Evolutionary conservation across 2,797 vertebrate species (phyloP).

Genomic region (Benthosema pterotum): DNA sequence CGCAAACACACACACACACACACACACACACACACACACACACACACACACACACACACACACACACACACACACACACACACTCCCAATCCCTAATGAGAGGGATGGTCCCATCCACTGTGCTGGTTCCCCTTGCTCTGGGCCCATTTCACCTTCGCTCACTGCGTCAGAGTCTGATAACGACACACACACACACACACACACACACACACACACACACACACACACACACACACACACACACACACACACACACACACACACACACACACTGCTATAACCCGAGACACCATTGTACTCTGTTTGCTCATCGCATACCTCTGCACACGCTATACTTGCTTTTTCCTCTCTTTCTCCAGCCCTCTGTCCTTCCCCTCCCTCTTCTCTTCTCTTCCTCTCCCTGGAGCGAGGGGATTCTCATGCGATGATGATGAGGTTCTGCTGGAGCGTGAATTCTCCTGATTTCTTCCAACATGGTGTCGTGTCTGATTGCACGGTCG

Average conservation of each 20-base stretch:
- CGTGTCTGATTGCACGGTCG: too few species aligned
- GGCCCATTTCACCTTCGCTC: conserved; percentile 50
- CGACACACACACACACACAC: conserved; percentile 44
- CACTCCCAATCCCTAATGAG: conserved; percentile 32
- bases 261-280: conserved; percentile 9
- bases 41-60: conserved; percentile 10
- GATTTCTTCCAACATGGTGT: too few species aligned
- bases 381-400: conserved; percentile 45
- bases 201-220: not conserved
- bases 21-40: conserved; percentile 12
- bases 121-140: conserved; percentile 12
- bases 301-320: conserved; percentile 75
- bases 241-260: not conserved
- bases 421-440: too few species aligned
- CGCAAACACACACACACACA: conserved; percentile 5
- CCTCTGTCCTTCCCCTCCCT: conserved; percentile 35
- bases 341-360: too few species aligned
- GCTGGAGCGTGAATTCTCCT: too few species aligned
- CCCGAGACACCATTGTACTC: conserved; percentile 71
- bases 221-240: too few species aligned
- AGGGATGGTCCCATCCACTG: conserved; percentile 38
- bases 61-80: conserved; percentile 9
- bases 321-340: conserved; percentile 53
- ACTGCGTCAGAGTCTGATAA: conserved; percentile 54
- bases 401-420: too few species aligned